phyloP scores from a whole-genome alignment of 2,113 vertebrate genomes.

The Formicarius rufipectus region DNA sequence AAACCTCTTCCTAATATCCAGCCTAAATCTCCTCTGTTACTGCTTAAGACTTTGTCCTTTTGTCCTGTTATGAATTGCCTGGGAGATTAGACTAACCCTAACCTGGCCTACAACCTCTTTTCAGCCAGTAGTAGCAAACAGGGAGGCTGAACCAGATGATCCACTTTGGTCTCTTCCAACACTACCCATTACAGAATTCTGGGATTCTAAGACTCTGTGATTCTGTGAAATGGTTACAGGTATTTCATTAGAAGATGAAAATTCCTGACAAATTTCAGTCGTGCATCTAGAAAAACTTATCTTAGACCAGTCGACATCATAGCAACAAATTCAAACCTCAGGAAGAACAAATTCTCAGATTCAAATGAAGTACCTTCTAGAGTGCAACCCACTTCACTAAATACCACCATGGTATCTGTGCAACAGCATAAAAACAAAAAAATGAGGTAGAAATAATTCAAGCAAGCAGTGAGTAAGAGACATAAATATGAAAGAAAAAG shows the following conservation, averaged over 20 bases:
- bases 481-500: neutral
- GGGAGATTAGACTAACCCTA: neutral
- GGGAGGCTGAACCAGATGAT: neutral
- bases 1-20: neutral
- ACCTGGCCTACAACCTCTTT: neutral
- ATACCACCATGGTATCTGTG: neutral
- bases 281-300: neutral
- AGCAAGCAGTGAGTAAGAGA: neutral
- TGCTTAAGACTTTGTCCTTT: neutral
- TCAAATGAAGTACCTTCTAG: neutral
- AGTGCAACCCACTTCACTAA: neutral
- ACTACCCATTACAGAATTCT: neutral
- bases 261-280: neutral
- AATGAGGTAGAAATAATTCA: neutral
- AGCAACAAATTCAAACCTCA: neutral
- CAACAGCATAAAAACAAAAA: neutral
- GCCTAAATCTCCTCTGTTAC: neutral
- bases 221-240: neutral
- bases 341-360: neutral
- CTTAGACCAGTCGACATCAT: neutral
- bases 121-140: neutral
- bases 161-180: neutral
- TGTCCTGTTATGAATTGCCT: neutral
- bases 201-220: neutral
- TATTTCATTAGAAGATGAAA: neutral